phyloP scores from a whole-genome alignment of 1,140 invertebrate species.

The Dendrolimus punctatus region DNA sequence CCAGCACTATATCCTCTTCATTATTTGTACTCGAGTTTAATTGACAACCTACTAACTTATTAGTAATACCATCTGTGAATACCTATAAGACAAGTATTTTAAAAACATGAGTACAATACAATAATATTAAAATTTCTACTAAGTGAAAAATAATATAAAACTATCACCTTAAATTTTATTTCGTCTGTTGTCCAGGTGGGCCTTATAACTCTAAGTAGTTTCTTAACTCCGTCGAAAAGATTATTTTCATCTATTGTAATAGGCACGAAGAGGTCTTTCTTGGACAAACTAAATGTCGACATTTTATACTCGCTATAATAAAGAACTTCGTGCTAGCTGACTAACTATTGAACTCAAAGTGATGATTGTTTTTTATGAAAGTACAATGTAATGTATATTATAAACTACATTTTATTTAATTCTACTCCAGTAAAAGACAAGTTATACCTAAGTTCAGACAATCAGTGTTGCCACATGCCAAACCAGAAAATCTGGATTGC shows the following conservation, averaged over 20 bases:
- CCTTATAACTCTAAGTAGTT: slow-evolving; percentile 57
- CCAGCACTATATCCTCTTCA: slow-evolving; percentile 83
- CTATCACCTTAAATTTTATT: slow-evolving; percentile 61
- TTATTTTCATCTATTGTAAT: slow-evolving; percentile 51
- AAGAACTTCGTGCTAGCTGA: too few relatives aligned
- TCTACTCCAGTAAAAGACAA: too few relatives aligned
- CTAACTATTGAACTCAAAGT: too few relatives aligned
- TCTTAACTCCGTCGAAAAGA: slow-evolving; percentile 49
- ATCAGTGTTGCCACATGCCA: too few relatives aligned
- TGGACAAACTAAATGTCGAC: slow-evolving; percentile 31
- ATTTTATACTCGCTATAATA: slow-evolving; percentile 8
- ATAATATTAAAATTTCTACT: too few relatives aligned
- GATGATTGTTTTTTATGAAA: too few relatives aligned
- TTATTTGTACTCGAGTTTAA: slow-evolving; percentile 27
- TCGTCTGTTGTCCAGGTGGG: slow-evolving; percentile 54
- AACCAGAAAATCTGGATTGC: too few relatives aligned
- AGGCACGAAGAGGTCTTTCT: slow-evolving; percentile 44
- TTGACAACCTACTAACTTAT: slow-evolving; percentile 88
- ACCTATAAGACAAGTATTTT: slow-evolving; percentile 70
- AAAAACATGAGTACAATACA: too few relatives aligned
- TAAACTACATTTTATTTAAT: too few relatives aligned
- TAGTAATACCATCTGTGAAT: slow-evolving; percentile 97
- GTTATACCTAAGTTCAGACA: too few relatives aligned
- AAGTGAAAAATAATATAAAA: too few relatives aligned
- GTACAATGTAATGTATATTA: too few relatives aligned